Base-by-base conservation (phyloP, 2,888 invertebrate species). In the Imbricaverruca yamaguchii region DNA sequence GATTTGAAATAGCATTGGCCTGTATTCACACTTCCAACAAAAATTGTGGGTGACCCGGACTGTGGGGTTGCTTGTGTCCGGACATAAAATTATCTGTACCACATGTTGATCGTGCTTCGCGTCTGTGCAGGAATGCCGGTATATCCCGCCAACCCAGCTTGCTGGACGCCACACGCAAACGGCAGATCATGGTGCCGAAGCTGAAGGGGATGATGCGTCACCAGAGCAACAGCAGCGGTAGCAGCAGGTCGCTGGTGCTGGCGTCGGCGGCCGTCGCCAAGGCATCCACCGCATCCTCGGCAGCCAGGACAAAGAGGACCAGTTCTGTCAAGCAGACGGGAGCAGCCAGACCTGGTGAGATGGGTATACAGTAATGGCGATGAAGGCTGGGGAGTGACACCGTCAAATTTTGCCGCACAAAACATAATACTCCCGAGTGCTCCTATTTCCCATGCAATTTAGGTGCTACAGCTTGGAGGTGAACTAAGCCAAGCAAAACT, bases 151-250 rank as follows among this genome's bases (percentile, higher is more conserved):
- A 74, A 23, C 53, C 74, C 53, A 74, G 74, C 13, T 53, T 74
- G 74, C 74, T 74, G 74, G 74, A 74, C 15, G 74, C 74, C 53
- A 4, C 74, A n/a, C n/a, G 23, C 18, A 74, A 74, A 53, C 74
- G 39, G 53, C 39, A 74, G 74, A 74, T 74, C 53, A 15, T 74
- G 74, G 74, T 74, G 53, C 74, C 53, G 23, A 74, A 74, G 53
- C 53, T 13, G 53, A 15, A 21, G 18, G 74, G 53, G 39, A 13
- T 74, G 74, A 1, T 18, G 53, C 74, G 74, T 23, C 74, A 74
- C 74, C 53, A 39, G 15, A 74, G 74, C 74, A 25, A 74, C 53
- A 74, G 74, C 74, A 74, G 53, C 74, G 21, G 74, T 53, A 74
- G 74, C 74, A 74, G 74, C 15, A 39, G 74, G 0, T 74, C 74